Evolutionary conservation across 2,113 vertebrate genomes (phyloP).

Genomic region (Onychostruthus taczanowskii): DNA sequence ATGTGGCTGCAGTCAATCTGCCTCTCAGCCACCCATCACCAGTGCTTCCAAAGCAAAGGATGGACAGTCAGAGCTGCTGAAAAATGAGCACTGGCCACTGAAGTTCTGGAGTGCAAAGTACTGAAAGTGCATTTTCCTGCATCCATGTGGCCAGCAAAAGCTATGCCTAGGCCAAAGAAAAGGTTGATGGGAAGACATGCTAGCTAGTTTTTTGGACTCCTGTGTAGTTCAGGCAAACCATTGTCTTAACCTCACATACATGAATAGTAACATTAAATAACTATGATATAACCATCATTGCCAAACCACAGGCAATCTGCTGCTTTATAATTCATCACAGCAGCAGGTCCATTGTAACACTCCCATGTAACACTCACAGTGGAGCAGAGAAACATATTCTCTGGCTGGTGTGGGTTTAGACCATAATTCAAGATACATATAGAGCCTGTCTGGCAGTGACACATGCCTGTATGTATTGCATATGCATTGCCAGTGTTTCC

Average conservation of each 20-base stretch:
- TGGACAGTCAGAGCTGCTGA: neutral
- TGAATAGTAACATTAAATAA: slow-evolving; percentile 1
- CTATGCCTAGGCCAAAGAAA: neutral
- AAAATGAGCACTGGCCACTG: neutral
- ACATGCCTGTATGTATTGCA: neutral
- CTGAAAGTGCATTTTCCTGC: neutral
- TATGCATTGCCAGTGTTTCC: neutral
- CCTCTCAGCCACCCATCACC: neutral
- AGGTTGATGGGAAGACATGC: neutral
- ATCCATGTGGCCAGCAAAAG: neutral
- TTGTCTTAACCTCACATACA: neutral
- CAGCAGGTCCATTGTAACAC: neutral
- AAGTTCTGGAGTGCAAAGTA: neutral
- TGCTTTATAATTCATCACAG: neutral
- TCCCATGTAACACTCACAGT: neutral
- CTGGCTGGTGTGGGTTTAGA: neutral
- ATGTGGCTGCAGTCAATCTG: neutral
- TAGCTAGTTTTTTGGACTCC: neutral
- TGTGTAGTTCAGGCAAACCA: neutral
- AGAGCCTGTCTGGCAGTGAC: neutral
- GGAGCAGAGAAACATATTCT: neutral
- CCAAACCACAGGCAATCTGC: neutral
- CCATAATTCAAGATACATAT: neutral
- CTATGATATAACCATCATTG: neutral
- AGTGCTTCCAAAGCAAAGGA: neutral